These are phyloP conservation scores for Pseudorectes ferrugineus DNA, from an alignment of 2,113 vertebrate species.

Conservation along the genomic window DNA sequence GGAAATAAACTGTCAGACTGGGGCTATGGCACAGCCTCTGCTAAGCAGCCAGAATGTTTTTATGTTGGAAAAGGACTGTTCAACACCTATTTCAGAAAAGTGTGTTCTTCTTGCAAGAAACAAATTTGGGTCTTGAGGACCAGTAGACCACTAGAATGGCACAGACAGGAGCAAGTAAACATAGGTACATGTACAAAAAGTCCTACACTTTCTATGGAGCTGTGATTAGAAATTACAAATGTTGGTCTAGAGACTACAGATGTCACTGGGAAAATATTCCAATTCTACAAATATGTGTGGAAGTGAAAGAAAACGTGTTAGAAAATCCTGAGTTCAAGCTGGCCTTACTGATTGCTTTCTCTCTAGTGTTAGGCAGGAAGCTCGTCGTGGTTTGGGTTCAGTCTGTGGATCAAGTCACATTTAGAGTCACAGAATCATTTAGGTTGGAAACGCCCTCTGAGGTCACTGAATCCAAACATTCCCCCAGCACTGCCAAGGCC, in stretches of 20 bases:
- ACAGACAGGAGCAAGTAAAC: neutral
- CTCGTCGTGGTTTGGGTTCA: rapidly evolving
- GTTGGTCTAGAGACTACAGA: neutral
- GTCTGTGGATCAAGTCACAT: neutral
- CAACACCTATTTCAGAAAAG: neutral
- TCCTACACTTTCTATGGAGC: neutral
- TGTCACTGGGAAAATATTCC: neutral
- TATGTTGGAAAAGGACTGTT: neutral
- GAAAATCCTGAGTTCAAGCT: neutral
- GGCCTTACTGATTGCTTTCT: neutral
- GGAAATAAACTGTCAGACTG: neutral
- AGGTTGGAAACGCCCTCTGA: neutral
- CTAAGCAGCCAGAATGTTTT: neutral
- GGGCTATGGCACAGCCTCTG: rapidly evolving
- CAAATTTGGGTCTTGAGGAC: neutral
- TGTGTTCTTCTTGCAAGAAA: neutral
- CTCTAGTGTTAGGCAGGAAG: neutral
- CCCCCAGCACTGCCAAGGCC: neutral
- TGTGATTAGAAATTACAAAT: neutral
- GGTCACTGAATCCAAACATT: neutral
- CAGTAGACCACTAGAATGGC: neutral
- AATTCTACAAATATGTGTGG: neutral
- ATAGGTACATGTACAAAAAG: neutral
- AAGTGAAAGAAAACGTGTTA: neutral
- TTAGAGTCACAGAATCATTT: neutral